Evolutionary conservation across 2,888 invertebrate genomes (phyloP), one percentile per base, ranked within the genome.

Genomic region (Drosophila formosana): DNA sequence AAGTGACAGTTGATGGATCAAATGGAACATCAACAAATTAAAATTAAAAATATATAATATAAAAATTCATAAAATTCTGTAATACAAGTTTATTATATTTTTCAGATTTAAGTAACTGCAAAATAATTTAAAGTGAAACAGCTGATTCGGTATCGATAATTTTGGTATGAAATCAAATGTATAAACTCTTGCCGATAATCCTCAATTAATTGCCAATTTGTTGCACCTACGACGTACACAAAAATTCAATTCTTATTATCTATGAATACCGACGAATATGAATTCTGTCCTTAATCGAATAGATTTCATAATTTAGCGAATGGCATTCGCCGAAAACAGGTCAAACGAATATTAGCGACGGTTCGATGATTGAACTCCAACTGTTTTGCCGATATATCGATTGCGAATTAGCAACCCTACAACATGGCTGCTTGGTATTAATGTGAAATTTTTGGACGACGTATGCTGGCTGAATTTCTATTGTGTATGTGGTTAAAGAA

Each of bases 401-500:
- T 66, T 34, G 11, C 1, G 5, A 6, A 46, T 52, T 43, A 50
- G 28, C 72, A 77, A 57, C 75, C 50, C 73, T 75, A 57, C 75
- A 76, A 76, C 63, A 76, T 76, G 75, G 75, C 75, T 76, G 75
- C 76, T 74, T 52, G 60, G 57, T 61, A 66, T 69, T 76, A 78
- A 76, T 74, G 78, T 76, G 69, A 78, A 74, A 78, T 76, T 77
- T 75, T 76, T 73, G 62, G 75, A 73, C 78, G 65, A 78, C 78
- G 78, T 74, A 76, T 78, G 69, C 78, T 78, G 74, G 74, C 74
- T 68, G 74, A 56, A 72, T 75, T 75, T 72, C 62, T 43, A 51
- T 69, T 68, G 78, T 78, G 78, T 78, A 69, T 73, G 78, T 75
- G 75, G 78, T 78, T 77, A 50, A 51, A 66, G 62, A 72, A 75